Evolutionary conservation across 37 sponge, comb jelly and placozoan species (phyloP).

Genomic region (Bolinopsis microptera): DNA sequence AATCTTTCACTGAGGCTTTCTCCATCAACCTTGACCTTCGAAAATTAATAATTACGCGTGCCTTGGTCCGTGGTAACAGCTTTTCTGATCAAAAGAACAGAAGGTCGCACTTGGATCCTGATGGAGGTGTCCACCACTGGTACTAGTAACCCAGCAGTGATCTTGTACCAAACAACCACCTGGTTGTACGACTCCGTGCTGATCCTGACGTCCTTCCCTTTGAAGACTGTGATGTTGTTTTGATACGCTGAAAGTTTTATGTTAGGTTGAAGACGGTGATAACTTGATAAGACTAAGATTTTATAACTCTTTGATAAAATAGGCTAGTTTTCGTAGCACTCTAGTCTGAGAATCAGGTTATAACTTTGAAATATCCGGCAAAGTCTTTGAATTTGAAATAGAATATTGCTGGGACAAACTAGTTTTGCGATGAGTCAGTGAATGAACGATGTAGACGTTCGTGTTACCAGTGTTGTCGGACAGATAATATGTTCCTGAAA

Average conservation of each 20-base stretch:
- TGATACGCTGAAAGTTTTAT: neutral
- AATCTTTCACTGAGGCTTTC: too few relatives aligned
- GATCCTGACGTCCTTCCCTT: neutral
- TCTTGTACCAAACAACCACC: neutral
- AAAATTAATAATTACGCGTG: too few relatives aligned
- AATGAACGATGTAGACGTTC: neutral
- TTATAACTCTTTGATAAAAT: too few relatives aligned
- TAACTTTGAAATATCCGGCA: too few relatives aligned
- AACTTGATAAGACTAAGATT: too few relatives aligned
- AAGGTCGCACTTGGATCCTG: neutral
- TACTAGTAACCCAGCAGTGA: neutral
- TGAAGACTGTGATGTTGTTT: neutral
- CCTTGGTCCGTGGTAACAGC: neutral
- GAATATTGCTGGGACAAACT: neutral
- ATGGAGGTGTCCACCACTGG: neutral
- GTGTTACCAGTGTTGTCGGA: conserved; percentile 3
- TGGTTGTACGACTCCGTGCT: neutral
- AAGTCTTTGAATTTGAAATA: too few relatives aligned
- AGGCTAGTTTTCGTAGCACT: too few relatives aligned
- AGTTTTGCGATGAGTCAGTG: neutral
- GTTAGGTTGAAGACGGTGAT: too few relatives aligned
- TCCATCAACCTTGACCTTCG: too few relatives aligned
- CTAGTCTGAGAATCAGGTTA: too few relatives aligned
- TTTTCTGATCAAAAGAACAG: neutral
- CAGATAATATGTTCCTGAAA: neutral